Conservation (phyloP, 2,113 vertebrate genomes). For the Otocyon megalotis region DNA sequence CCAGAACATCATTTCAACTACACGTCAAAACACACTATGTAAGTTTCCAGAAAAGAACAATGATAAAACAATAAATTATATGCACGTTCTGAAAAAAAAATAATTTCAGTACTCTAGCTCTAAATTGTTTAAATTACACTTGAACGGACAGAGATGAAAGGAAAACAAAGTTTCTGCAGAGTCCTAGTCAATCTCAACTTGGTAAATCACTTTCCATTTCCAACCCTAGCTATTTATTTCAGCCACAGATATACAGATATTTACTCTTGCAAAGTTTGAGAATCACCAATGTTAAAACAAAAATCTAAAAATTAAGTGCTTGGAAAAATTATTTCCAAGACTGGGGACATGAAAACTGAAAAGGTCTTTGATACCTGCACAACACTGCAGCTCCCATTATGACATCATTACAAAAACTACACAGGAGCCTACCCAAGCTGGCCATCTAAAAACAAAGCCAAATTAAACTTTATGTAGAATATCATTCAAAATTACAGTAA, state of each 20-base stretch:
- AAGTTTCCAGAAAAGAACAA: background rate
- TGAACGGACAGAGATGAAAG: conserved; percentile 54
- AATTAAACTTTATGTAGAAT: conserved; percentile 2
- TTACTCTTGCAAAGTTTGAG: conserved; percentile 39
- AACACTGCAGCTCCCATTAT: conserved; percentile 69
- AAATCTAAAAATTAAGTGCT: conserved; percentile 10
- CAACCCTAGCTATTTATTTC: conserved; percentile 44
- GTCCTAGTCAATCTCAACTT: background rate
- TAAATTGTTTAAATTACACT: conserved; percentile 57
- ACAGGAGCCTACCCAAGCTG: background rate
- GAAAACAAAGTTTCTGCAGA: background rate
- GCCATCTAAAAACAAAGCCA: background rate
- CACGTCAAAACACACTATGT: background rate
- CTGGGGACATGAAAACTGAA: conserved; percentile 11
- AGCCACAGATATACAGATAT: background rate
- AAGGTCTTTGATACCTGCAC: conserved; percentile 40
- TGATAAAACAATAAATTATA: background rate
- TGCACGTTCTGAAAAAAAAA: background rate
- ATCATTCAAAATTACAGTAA: conserved; percentile 27
- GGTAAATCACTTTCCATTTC: conserved; percentile 41
- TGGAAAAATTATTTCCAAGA: conserved; percentile 58
- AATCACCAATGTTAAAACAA: conserved; percentile 40
- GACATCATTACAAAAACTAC: conserved; percentile 49
- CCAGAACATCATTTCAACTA: background rate
- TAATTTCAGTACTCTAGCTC: conserved; percentile 28